Base-by-base conservation (phyloP, 2,113 vertebrate genomes). In the Oxygymnocypris stewartii region DNA sequence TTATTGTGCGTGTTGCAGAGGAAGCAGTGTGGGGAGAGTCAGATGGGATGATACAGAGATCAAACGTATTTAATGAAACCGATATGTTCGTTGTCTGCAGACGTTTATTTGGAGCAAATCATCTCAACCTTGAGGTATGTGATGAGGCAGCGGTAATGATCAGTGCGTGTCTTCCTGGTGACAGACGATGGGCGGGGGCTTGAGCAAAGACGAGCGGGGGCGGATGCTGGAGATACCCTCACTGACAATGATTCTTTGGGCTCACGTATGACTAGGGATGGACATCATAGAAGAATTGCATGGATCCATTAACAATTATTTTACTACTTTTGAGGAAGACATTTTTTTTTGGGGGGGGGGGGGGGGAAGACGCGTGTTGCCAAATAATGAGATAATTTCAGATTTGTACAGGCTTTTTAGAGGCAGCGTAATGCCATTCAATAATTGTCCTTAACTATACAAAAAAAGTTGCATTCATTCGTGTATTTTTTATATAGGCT, bases 81-180 rank as follows among this genome's bases (percentile, higher is more conserved):
- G 85, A 83, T 79, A 84, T 73, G 84, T 92, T 89, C 89, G 92
- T 14, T 88, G 91, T 87, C 11, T 90, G 88, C 77, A 87, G 91
- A 92, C 92, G 93, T 90, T 69, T 82, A 49, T 90, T 94, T 93
- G 92, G 87, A 92, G 94, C 92, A 93, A 88, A 87, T 90, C 89
- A 85, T 85, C 35, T 63, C 87, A 91, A 89, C 77, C 83, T 90
- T 90, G 92, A 67, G 93, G 94, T 93, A 89, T 91, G 91, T 95
- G 94, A 92, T 89, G 84, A 91, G 90, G 92, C 90, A 90, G 93
- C 90, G 90, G 91, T 92, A 94, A 96, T 94, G 93, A 90, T 90
- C 92, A 42, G 90, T 86, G 92, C 93, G 91, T 89, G 44, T 91
- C 93, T 87, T 90, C 71, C 88, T 86, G 86, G 47, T 84, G 80